phyloP scores from a whole-genome alignment of 1,140 invertebrate species.

The Rhagoletis zephyria region DNA sequence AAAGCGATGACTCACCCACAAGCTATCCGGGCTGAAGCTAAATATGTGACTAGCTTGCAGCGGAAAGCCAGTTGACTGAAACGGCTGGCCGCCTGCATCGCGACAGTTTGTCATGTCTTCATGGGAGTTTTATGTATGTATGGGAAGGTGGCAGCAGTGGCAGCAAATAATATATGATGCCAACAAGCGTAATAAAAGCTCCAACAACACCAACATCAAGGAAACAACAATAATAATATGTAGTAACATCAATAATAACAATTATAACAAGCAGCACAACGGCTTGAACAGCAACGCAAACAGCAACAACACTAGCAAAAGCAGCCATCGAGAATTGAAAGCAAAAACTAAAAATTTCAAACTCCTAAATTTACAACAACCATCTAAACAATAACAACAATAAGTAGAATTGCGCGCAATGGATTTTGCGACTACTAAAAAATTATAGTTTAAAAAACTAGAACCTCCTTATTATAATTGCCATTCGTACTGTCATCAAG shows the following conservation, averaged over 20 bases:
- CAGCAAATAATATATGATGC: conserved; percentile 45
- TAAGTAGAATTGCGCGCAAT: conserved; percentile 28
- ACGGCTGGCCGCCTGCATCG: neutral
- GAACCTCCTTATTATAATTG: no score
- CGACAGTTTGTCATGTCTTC: conserved; percentile 41
- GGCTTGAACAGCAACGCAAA: conserved; percentile 30
- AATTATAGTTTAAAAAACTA: no score
- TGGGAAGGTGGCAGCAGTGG: neutral
- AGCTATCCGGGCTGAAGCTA: neutral
- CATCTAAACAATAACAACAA: neutral
- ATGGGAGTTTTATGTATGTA: conserved; percentile 39
- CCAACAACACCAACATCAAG: conserved; percentile 12
- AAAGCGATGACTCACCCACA: conserved; percentile 26
- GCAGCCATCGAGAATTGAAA: conserved; percentile 20
- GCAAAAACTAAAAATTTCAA: conserved; percentile 5
- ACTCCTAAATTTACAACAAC: neutral
- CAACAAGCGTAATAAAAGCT: conserved; percentile 40
- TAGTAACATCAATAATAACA: conserved; percentile 48
- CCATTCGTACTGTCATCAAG: no score
- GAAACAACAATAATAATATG: conserved; percentile 8
- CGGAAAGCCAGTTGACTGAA: neutral
- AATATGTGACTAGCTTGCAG: neutral
- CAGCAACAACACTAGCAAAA: no score
- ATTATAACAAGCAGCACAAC: conserved; percentile 43
- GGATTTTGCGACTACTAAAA: neutral